Percentiles rank a stretch among this genome's conserved stretches.
Evolutionary conservation across 2,888 invertebrate species (phyloP).

Genomic region (Hedychridium roseum): DNA sequence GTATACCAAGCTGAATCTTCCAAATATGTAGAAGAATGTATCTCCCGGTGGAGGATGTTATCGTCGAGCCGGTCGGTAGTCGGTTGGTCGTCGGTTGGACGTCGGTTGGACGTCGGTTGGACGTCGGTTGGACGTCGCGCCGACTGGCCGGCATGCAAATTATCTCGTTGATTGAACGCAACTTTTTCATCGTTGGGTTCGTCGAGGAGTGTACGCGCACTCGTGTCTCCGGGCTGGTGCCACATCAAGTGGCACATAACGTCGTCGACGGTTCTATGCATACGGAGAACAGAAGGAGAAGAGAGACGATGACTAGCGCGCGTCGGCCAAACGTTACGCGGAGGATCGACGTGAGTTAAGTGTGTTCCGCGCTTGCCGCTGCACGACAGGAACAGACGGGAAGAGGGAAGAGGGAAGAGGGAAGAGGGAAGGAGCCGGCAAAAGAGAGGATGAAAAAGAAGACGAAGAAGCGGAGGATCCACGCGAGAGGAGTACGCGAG

Average conservation of each 20-base stretch:
- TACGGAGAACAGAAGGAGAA: background rate
- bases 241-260: slow-evolving; percentile 39
- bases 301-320: too few relatives aligned
- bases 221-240: slow-evolving; percentile 36
- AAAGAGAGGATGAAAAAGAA: slow-evolving; percentile 17
- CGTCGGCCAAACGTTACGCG: slow-evolving; percentile 28
- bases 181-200: slow-evolving; percentile 13
- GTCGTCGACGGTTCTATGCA: background rate
- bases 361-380: too few relatives aligned
- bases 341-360: slow-evolving; percentile 38
- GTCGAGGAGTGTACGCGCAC: slow-evolving; percentile 23
- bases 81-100: too few relatives aligned
- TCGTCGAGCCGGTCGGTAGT: too few relatives aligned
- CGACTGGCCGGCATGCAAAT: slow-evolving; percentile 26
- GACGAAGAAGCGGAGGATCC: slow-evolving; percentile 27
- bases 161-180: slow-evolving; percentile 34
- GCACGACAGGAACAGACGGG: slow-evolving; percentile 23
- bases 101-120: too few relatives aligned
- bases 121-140: too few relatives aligned
- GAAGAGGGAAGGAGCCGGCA: background rate
- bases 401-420: background rate
- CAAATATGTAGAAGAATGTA: slow-evolving; percentile 1
- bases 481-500: slow-evolving; percentile 41
- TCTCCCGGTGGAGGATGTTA: background rate
- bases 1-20: slow-evolving; percentile 6